Base-by-base conservation (phyloP, 2,888 invertebrate species). In the Stenoptilia bipunctidactyla region DNA sequence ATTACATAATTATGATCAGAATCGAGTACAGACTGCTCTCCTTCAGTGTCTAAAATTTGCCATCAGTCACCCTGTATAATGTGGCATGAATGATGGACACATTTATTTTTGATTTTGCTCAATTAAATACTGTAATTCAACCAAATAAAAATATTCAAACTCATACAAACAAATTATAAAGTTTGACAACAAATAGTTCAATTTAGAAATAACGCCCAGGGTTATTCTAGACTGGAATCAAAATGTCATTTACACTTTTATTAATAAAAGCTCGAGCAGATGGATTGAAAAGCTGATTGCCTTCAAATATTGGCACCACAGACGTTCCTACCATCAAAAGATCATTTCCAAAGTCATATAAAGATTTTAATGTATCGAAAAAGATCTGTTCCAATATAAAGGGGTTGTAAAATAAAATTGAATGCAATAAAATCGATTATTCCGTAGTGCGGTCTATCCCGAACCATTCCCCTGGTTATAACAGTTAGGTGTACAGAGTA, bases 391-490 rank as follows among this genome's bases (percentile, higher is more conserved):
- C 46, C 56, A 56, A 59, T 57, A 67, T 61, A 59, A 66, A 63
- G 56, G 55, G 56, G 55, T 49, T 51, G 67, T 74, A 71, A 75
- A 74, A 76, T 72, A 71, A 73, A 75, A 76, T 76, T 71, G 72
- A 63, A 61, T 65, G 71, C 64, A 67, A 72, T 75, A 75, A 75
- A 76, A 68, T 58, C 52, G 62, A 61, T 63, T 66, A 62, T 70
- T 66, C 63, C 64, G 63, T 61, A 60, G 55, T 55, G 54, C 56
- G 41, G 38, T 38, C 41, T 40, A 42, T 55, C 61, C 59, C 64
- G 65, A 63, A 58, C 66, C 62, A 62, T 60, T 65, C 65, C 58
- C 55, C 49, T 50, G 58, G 62, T 58, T 51, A 53, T 61, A 60
- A 52, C 51, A 51, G 49, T 55, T 51, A 52, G 48, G 47, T 46